Evolutionary conservation across 2,797 vertebrate species (phyloP).

Genomic region (Protonibea diacanthus): DNA sequence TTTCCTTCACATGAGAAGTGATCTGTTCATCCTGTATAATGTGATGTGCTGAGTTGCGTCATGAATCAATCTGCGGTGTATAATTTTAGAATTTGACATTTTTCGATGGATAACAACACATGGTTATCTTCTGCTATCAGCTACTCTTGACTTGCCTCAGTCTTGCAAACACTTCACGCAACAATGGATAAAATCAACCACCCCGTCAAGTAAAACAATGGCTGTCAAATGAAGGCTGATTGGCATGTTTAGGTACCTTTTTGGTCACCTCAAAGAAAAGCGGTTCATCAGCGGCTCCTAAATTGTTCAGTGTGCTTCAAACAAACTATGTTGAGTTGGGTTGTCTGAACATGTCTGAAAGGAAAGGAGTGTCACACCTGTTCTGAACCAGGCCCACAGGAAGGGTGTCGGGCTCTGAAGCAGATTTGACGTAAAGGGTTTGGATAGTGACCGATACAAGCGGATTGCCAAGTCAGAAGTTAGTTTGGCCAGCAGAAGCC

Average conservation of each 20-base stretch:
- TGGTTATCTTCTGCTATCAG: neutral
- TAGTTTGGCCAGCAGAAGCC: too few relatives aligned
- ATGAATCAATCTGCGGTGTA: neutral
- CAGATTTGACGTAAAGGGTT: too few relatives aligned
- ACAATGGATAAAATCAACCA: neutral
- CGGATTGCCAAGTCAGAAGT: too few relatives aligned
- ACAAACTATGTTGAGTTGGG: neutral
- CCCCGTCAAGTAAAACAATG: neutral
- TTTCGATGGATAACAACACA: neutral
- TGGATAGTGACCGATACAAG: too few relatives aligned
- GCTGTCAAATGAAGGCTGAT: conserved; percentile 7
- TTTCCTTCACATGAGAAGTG: neutral
- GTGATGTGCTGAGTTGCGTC: neutral
- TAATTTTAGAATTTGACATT: too few relatives aligned
- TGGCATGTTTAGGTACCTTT: neutral
- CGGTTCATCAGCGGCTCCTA: neutral
- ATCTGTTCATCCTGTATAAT: conserved; percentile 10
- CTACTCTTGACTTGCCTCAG: neutral
- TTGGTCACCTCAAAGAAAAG: neutral
- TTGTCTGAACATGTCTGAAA: neutral
- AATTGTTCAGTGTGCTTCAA: neutral
- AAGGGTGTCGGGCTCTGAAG: too few relatives aligned
- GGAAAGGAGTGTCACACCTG: neutral
- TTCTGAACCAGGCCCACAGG: neutral
- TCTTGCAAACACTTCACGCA: neutral